Evolutionary conservation across 2,113 vertebrate genomes (phyloP).

Genomic region (Tachycineta bicolor): DNA sequence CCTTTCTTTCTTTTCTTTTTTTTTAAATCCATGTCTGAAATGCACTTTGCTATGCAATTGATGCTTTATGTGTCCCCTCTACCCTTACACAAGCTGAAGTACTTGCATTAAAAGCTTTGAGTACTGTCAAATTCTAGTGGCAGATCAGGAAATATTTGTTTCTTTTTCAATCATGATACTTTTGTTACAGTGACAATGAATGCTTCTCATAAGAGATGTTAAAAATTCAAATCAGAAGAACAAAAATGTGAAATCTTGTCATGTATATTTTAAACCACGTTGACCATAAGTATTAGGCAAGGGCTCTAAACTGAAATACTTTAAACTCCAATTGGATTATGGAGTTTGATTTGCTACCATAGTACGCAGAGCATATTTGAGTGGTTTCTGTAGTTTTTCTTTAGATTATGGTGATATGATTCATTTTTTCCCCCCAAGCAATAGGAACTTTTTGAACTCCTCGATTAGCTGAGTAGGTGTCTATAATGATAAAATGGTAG

Average conservation of each 20-base stretch:
- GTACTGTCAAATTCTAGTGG: not conserved
- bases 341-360: not conserved
- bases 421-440: not conserved
- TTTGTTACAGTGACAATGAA: not conserved
- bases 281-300: not conserved
- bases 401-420: not conserved
- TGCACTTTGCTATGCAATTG: not conserved
- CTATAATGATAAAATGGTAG: not conserved
- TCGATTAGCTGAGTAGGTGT: not conserved
- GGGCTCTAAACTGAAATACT: not conserved
- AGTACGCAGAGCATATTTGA: not conserved
- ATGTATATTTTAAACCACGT: not conserved
- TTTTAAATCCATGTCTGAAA: not conserved
- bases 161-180: not conserved
- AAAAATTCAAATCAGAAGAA: not conserved
- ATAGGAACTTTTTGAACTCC: not conserved
- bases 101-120: not conserved
- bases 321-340: not conserved
- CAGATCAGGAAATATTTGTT: not conserved
- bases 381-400: not conserved
- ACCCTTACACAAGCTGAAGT: not conserved
- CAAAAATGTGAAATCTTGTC: not conserved
- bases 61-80: not conserved
- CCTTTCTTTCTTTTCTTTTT: too few relatives aligned
- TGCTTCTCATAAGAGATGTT: not conserved